Conservation (phyloP, 1,140 invertebrate species). For the Aphis gossypii region DNA sequence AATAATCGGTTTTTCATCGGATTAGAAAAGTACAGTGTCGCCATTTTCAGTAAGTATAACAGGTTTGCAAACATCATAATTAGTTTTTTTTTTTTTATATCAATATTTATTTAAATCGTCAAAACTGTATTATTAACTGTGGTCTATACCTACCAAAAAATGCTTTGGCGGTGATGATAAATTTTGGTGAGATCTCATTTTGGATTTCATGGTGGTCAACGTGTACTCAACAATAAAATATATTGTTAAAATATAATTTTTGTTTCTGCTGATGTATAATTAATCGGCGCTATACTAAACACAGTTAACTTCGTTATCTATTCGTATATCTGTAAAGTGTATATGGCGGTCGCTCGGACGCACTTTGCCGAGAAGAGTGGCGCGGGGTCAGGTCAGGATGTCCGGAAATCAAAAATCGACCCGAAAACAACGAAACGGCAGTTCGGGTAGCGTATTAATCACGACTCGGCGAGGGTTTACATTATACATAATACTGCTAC, state of each 20-base stretch:
- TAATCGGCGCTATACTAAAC: background rate
- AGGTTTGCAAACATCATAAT: too few relatives aligned
- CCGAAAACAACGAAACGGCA: constrained; percentile 33
- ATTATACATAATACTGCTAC: background rate
- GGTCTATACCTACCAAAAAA: too few relatives aligned
- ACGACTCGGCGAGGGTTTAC: background rate
- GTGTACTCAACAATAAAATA: background rate
- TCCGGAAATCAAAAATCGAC: constrained; percentile 57
- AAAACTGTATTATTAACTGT: too few relatives aligned
- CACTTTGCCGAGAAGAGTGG: background rate
- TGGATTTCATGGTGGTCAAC: too few relatives aligned
- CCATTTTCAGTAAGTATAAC: too few relatives aligned
- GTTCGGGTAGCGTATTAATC: constrained; percentile 37
- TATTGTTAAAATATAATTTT: background rate
- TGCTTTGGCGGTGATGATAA: too few relatives aligned
- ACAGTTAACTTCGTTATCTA: background rate
- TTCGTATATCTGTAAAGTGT: background rate
- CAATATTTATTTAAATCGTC: too few relatives aligned
- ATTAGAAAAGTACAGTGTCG: too few relatives aligned
- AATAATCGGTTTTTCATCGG: too few relatives aligned
- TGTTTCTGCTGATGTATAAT: background rate
- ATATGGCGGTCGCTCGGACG: background rate
- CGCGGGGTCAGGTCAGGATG: background rate
- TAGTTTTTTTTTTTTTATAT: too few relatives aligned
- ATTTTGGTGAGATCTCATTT: too few relatives aligned